Conservation (phyloP, 2,888 invertebrate genomes). For the Xanthorhoe designata region DNA sequence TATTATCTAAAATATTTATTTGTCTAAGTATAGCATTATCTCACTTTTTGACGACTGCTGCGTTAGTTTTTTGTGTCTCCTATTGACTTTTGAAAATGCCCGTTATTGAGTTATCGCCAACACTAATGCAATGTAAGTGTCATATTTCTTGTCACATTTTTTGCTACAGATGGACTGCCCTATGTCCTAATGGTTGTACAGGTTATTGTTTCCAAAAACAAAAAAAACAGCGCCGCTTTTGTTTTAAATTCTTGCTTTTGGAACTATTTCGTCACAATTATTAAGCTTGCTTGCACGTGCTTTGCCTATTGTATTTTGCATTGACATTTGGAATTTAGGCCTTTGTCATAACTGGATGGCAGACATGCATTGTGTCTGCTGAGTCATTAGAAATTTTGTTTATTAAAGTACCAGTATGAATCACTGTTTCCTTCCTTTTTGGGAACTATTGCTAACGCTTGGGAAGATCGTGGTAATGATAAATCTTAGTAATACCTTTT, state of each 20-base stretch:
- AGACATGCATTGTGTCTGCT: constrained; percentile 44
- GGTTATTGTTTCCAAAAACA: constrained; percentile 60
- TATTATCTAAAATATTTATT: not conserved
- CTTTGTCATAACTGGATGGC: constrained; percentile 53
- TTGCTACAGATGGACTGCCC: constrained; percentile 60
- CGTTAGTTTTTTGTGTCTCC: not conserved
- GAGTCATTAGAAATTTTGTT: constrained; percentile 37
- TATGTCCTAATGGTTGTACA: constrained; percentile 77
- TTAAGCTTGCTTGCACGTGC: constrained; percentile 57
- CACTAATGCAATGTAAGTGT: constrained; percentile 64
- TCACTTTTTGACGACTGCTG: not conserved
- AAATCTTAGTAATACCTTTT: not conserved
- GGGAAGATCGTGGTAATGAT: not conserved
- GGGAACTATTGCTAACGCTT: constrained; percentile 4
- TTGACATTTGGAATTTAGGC: constrained; percentile 54
- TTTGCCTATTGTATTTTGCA: constrained; percentile 47
- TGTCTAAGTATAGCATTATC: not conserved
- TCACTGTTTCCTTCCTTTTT: constrained; percentile 19
- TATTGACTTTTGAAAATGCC: constrained; percentile 43
- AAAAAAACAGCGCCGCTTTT: constrained; percentile 42
- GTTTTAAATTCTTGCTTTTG: constrained; percentile 44
- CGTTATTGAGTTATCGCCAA: constrained; percentile 32
- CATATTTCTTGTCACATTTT: constrained; percentile 69
- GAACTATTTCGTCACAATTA: constrained; percentile 48
- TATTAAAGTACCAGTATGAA: constrained; percentile 24